A percentile compares a stretch with the other conserved stretches of the same genome.
These are phyloP conservation scores for Nephrocerus scutellatus DNA, from an alignment of 2,888 invertebrate genomes.

Conservation along the genomic window DNA sequence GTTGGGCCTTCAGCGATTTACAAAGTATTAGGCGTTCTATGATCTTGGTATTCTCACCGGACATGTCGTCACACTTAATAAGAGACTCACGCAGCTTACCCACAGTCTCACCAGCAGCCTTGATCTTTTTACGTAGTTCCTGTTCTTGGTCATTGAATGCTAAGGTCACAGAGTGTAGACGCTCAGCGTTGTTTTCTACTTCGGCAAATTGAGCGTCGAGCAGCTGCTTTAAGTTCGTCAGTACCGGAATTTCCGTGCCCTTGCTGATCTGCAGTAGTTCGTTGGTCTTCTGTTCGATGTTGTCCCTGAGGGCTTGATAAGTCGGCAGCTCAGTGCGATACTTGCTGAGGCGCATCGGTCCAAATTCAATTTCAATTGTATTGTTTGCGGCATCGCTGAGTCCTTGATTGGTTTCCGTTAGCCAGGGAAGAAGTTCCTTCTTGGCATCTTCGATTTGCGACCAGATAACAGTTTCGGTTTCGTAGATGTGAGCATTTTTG, in stretches of 20 bases:
- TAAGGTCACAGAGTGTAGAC: constrained; percentile 65
- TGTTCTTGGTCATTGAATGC: constrained; percentile 69
- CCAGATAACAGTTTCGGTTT: constrained; percentile 88
- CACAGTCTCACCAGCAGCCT: constrained; percentile 61
- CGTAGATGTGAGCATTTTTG: constrained; percentile 69
- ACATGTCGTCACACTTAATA: constrained; percentile 84
- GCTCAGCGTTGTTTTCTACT: constrained; percentile 64
- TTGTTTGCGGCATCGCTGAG: constrained; percentile 69
- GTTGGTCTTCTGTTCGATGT: constrained; percentile 69
- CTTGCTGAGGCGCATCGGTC: constrained; percentile 68
- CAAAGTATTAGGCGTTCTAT: constrained; percentile 70
- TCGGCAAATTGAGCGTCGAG: constrained; percentile 70
- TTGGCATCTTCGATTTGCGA: constrained; percentile 83
- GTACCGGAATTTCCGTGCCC: constrained; percentile 61
- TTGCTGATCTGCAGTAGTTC: constrained; percentile 72
- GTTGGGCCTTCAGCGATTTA: constrained; percentile 62
- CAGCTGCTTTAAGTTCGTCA: constrained; percentile 58
- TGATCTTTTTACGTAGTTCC: constrained; percentile 63
- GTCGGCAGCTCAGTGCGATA: constrained; percentile 80
- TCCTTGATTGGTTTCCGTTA: constrained; percentile 71
- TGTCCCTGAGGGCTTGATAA: constrained; percentile 67
- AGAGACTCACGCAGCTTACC: constrained; percentile 71
- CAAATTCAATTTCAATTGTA: constrained; percentile 72
- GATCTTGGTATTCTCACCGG: constrained; percentile 79
- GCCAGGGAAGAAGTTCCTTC: constrained; percentile 75